Base-by-base conservation (phyloP, 2,888 invertebrate species). In the Microdon myrmicae region DNA sequence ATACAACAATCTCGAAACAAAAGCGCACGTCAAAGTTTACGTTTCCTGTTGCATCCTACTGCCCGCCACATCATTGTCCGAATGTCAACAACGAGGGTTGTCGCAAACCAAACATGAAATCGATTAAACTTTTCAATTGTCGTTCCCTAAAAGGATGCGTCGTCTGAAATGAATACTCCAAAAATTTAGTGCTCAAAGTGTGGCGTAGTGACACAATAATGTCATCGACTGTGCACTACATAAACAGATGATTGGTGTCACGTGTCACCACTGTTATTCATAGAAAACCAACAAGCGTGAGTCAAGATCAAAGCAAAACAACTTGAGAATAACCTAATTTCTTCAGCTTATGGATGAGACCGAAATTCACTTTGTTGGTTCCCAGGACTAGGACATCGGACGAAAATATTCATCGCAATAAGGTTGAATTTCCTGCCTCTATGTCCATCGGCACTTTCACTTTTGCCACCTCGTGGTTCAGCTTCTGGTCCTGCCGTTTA, bases 241-340 rank as follows among this genome's bases (percentile, higher is more conserved):
- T 51, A n/a, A 58, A 45, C 29, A 61, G 39, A 49, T 56, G 14
- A 35, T 16, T 26, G 31, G 41, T 37, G 61, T 64, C 61, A 58
- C 61, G 61, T 64, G 61, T 44, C 61, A 17, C 28, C 38, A 28
- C 22, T 54, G 45, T 37, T 28, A 4, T 17, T 13, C 14, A 31
- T 22, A 48, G 32, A 61, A 66, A 54, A 39, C 56, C 48, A 66
- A 47, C 66, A 56, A 38, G 31, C 53, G 39, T 53, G 67, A 70
- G 70, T 70, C 70, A 70, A 70, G 70, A 69, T 70, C 70, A 70
- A 70, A 70, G 68, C 44, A 68, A 64, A 68, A 67, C 59, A 70
- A 54, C 49, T 64, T 48, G 47, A 51, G 23, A 47, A 41, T 59
- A 59, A 66, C 66, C 53, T 54, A 66, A 66, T 66, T 66, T 59